Base-by-base conservation (phyloP, 2,113 vertebrate species). In the Falco punctatus region DNA sequence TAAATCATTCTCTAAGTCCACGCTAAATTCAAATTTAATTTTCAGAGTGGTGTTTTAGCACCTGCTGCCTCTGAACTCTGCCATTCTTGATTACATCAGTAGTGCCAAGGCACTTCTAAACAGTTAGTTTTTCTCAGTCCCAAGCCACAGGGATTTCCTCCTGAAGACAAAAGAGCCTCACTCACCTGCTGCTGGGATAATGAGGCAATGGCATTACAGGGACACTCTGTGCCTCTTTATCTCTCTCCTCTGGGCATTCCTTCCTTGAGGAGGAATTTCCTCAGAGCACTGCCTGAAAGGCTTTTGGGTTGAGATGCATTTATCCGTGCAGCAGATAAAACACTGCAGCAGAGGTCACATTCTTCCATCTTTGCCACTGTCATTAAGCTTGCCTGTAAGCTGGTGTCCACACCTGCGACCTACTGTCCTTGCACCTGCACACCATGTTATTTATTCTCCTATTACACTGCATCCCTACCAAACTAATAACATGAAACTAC, bases 181-280 rank as follows among this genome's bases (percentile, higher is more conserved):
- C 57, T 94, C 88, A 84, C 88, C 94, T 93, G 77, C 57, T 87
- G 44, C 73, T 71, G 52, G 30, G 40, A 94, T 87, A 94, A 91
- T 51, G 49, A 61, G 42, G 33, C 44, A 86, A 93, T 54, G 77
- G 61, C 27, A 72, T 79, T 65, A 65, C 51, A 33, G 30, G 35
- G 32, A 92, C 70, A 65, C 75, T 55, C 80, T 54, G 13, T 71
- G 61, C 33, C 77, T 81, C 83, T 91, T 88, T 96, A 82, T 95
- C 92, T 94, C 88, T 88, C 44, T 90, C 33, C 35, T 89, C 73
- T 92, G 87, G 81, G 61, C 86, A 91, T 94, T 96, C 84, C 66
- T 94, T 58, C 61, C 77, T 79, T 67, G 83, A 94, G 6, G 64
- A 95, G 90, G 88, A 95, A 96, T 94, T 97, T 94, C 92, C 94